These are phyloP conservation scores for Chrysina gloriosa DNA, from an alignment of 2,888 invertebrate genomes.

Conservation along the genomic window DNA sequence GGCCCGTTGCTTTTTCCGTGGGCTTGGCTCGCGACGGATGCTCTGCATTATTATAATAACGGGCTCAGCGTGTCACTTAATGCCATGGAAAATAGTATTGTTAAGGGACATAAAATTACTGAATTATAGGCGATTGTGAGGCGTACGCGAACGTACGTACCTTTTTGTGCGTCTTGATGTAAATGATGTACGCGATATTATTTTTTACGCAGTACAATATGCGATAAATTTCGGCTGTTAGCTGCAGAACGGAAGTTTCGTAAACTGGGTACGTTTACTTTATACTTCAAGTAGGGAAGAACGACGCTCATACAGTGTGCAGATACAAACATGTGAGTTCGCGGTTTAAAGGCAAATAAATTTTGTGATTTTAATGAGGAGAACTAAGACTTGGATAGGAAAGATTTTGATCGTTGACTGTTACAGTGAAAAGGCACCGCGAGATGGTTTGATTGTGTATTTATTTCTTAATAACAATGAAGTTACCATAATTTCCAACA, in stretches of 20 bases:
- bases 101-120: constrained; percentile 51
- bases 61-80: constrained; percentile 52
- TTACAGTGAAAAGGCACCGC: too few species aligned
- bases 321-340: neutral
- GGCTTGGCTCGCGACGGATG: constrained; percentile 56
- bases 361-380: too few species aligned
- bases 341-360: too few species aligned
- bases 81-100: constrained; percentile 51
- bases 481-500: too few species aligned
- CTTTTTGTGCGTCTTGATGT: constrained; percentile 32
- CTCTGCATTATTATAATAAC: constrained; percentile 55
- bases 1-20: constrained; percentile 50
- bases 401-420: too few species aligned
- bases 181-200: constrained; percentile 21
- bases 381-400: too few species aligned
- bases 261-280: neutral
- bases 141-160: constrained; percentile 18
- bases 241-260: constrained; percentile 39
- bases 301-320: too few species aligned
- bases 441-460: too few species aligned
- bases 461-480: too few species aligned
- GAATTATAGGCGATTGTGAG: constrained; percentile 49
- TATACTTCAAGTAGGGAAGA: neutral
- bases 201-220: constrained; percentile 22
- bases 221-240: constrained; percentile 34